These are phyloP conservation scores for Casuarius casuarius DNA, from an alignment of 2,113 vertebrate genomes.

Conservation along the genomic window DNA sequence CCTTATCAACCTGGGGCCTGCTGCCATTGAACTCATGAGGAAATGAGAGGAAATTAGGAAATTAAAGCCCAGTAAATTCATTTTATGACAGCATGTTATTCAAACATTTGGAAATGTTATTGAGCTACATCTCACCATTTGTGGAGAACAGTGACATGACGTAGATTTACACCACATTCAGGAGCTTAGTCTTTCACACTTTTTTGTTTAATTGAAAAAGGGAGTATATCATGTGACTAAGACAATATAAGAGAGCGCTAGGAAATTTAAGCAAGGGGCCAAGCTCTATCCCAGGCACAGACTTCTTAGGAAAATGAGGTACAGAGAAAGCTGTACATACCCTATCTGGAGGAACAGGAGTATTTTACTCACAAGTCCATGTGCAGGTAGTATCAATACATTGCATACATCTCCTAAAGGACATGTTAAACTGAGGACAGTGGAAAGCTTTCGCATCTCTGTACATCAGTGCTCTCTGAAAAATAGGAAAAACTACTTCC, in stretches of 20 bases:
- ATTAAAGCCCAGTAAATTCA: not conserved
- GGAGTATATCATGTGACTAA: not conserved
- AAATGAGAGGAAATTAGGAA: not conserved
- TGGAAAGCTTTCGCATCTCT: not conserved
- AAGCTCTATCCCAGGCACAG: not conserved
- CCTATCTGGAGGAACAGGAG: not conserved
- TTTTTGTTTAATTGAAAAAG: not conserved
- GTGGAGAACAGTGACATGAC: not conserved
- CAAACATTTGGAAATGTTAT: not conserved
- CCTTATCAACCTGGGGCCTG: not conserved
- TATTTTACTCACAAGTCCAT: not conserved
- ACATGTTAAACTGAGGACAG: not conserved
- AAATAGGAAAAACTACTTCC: not conserved
- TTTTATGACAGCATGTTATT: not conserved
- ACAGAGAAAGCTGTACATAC: no score
- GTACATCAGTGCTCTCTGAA: not conserved
- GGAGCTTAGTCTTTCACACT: not conserved
- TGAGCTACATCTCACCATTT: not conserved
- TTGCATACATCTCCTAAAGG: not conserved
- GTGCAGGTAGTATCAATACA: not conserved
- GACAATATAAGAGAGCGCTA: not conserved
- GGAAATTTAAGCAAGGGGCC: not conserved
- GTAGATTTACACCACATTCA: not conserved
- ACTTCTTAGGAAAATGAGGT: not conserved
- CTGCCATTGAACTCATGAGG: not conserved